Base-by-base conservation (phyloP, 2,797 vertebrate genomes). In the Malacoraja senta region DNA sequence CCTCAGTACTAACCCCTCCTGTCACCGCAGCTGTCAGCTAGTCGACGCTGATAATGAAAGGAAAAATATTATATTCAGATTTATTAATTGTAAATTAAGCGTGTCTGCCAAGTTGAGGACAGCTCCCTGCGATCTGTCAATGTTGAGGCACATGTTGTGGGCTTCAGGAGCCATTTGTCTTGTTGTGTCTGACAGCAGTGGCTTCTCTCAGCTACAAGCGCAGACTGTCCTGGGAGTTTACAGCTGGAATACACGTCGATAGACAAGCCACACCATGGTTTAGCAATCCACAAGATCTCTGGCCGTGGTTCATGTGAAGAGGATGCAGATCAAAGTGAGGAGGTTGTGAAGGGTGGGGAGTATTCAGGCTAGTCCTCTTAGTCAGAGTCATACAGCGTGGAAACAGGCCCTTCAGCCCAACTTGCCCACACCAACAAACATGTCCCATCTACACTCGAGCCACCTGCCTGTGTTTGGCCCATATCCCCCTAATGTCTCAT, bases 21-120 rank as follows among this genome's bases (percentile, higher is more conserved):
- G 88, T 91, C 88, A 91, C 65, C 13, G 38, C 88, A 91, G 88
- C 88, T 91, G 88, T 91, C 88, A 91, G 68, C 65, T 24, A 91
- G 88, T 72, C 88, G 26, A 72, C 35, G 10, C 10, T 19, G 10
- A 65, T 91, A 91, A 91, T 91, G 88, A 72, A 91, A 91, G 88
- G 68, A 91, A 91, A 91, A 91, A 91, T 74, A 91, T 91, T 91
- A 72, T 91, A 91, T 91, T 91, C 88, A 91, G 88, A 91, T 91
- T 91, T 91, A 91, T 91, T 91, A 91, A 91, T 91, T 91, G 88
- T 91, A 91, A 91, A 91, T 91, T 91, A 91, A 91, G 88, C 88
- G 35, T 71, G 65, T 38, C 88, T 91, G 88, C 68, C 88, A 91
- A 72, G 65, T 72, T 12, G 38, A 38, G 88, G 88, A 91, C 88